Evolutionary conservation across 2,888 invertebrate genomes (phyloP).

Genomic region (Acrobasis consociella): DNA sequence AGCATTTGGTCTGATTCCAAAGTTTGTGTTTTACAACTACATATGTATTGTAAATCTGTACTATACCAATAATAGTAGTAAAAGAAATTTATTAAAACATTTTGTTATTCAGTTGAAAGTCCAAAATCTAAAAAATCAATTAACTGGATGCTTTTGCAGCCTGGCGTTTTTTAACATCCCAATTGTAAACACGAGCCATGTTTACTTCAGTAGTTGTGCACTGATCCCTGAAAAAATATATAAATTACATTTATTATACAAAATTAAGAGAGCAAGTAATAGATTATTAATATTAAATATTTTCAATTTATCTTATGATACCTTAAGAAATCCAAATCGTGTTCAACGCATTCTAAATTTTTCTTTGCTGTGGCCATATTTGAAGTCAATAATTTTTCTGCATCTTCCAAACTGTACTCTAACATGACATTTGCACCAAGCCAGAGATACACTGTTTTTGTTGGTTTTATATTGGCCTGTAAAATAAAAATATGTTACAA

Average conservation of each 20-base stretch:
- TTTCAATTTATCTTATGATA: constrained; percentile 45
- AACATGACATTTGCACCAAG: constrained; percentile 98
- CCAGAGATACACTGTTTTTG: constrained; percentile 93
- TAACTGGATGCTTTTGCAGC: constrained; percentile 83
- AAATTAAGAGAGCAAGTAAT: neutral
- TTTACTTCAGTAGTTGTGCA: constrained; percentile 99
- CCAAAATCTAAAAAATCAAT: constrained; percentile 29
- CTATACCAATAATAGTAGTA: no score
- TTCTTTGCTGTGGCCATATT: constrained; percentile 93
- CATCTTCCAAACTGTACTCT: constrained; percentile 96
- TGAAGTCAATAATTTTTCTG: constrained; percentile 90
- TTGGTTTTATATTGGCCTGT: constrained; percentile 93
- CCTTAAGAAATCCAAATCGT: constrained; percentile 96
- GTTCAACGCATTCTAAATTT: constrained; percentile 92
- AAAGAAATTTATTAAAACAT: neutral
- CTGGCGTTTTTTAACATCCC: constrained; percentile 97
- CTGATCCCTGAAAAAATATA: constrained; percentile 88
- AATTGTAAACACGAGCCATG: constrained; percentile 99
- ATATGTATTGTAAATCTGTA: no score
- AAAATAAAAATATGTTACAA: constrained; percentile 52
- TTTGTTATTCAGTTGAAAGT: neutral
- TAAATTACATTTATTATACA: neutral
- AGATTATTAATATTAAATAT: neutral
- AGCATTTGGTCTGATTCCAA: no score
- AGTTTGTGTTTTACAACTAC: no score